Base-by-base conservation (phyloP, 2,797 vertebrate species). In the Acipenser oxyrinchus region DNA sequence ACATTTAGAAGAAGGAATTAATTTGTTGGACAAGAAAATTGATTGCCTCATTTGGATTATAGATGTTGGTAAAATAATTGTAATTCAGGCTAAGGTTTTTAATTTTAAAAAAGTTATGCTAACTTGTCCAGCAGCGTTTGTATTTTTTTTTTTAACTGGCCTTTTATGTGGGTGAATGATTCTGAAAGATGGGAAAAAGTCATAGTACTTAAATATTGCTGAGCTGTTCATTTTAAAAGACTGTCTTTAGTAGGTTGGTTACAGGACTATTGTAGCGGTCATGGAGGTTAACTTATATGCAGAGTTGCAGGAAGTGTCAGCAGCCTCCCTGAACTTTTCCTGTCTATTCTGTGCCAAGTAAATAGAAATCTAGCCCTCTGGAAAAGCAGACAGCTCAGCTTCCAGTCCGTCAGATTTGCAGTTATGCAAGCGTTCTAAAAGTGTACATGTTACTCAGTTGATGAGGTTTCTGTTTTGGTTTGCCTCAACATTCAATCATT, bases 281-380 rank as follows among this genome's bases (percentile, higher is more conserved):
- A 70, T 81, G 78, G 84, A 85, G 85, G 81, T 86, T 88, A 80
- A 82, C 79, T 79, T 74, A 70, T 77, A 81, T 80, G 83, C 75
- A 72, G 77, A 48, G 72, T 77, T 79, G 79, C 83, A 86, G 84
- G 84, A 83, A 85, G 81, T 80, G 79, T 82, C 80, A 73, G 81
- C 49, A 79, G 81, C 83, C 80, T 83, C 79, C 80, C 81, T 83
- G 76, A 80, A 83, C 80, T 83, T 82, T 86, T 86, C 83, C 81
- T 81, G 83, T 82, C 79, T 76, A 69, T 75, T 79, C 81, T 5
- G 74, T 83, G 85, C 84, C 84, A 84, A 83, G 76, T 80, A 75
- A 66, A 73, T 75, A 77, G 79, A 86, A 86, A 88, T 84, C 76
- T 75, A 70, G 75, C 52, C 79, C 79, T 83, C 83, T 84, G 80